A percentile compares a stretch with the other conserved stretches of the same genome.
phyloP scores from a whole-genome alignment of 2,113 vertebrate species.

The Catagonus wagneri region DNA sequence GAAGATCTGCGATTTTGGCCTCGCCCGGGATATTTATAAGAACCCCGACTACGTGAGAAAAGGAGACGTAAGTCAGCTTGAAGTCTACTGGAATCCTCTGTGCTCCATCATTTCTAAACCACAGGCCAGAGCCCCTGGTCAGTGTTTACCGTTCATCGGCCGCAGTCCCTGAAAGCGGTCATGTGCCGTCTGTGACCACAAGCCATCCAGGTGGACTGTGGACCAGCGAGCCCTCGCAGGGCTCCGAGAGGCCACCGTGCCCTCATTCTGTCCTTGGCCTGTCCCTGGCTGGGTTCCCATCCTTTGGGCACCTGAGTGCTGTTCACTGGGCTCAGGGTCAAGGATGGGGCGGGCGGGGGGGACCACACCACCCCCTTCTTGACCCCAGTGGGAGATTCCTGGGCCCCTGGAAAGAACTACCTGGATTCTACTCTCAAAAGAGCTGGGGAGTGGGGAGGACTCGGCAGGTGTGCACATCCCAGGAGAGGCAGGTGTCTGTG shows the following conservation, averaged over 20 bases:
- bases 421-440: slow-evolving; percentile 65
- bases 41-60: slow-evolving; percentile 97
- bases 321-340: not conserved
- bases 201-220: not conserved
- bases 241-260: not conserved
- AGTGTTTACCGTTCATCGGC: slow-evolving; percentile 14
- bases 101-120: slow-evolving; percentile 62
- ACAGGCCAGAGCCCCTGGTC: slow-evolving; percentile 59
- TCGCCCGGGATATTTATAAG: slow-evolving; percentile 97
- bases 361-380: not conserved
- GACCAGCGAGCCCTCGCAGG: not conserved
- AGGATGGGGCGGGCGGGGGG: too few species aligned
- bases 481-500: not conserved
- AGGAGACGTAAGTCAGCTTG: slow-evolving; percentile 93
- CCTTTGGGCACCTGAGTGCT: not conserved
- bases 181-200: slow-evolving; percentile 30
- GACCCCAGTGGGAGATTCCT: not conserved
- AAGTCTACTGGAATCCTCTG: slow-evolving; percentile 64
- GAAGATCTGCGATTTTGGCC: slow-evolving; percentile 98
- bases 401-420: slow-evolving; percentile 35
- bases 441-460: slow-evolving; percentile 57
- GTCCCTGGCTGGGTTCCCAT: not conserved
- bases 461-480: slow-evolving; percentile 70
- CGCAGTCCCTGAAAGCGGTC: slow-evolving; percentile 43
- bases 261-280: not conserved